A percentile compares a stretch with the other conserved stretches of the same genome.
Evolutionary conservation across 2,113 vertebrate genomes (phyloP).

Genomic region (Toxotes chatareus): DNA sequence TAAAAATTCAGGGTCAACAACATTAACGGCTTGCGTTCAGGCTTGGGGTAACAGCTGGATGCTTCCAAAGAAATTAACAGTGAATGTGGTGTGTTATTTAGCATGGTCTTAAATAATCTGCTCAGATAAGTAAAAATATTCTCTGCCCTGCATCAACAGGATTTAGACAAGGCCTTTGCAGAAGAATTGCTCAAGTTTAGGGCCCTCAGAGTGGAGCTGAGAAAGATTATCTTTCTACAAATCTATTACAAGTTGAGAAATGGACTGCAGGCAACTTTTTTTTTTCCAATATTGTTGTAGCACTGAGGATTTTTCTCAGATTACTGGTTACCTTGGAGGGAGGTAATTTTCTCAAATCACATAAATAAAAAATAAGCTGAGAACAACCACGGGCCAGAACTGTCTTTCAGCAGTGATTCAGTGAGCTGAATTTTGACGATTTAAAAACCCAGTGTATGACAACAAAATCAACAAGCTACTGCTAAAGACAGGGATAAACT

Average conservation of each 20-base stretch:
- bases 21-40: conserved; percentile 24
- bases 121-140: conserved; percentile 2
- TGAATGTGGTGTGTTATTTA: conserved; percentile 18
- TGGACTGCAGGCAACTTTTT: conserved; percentile 4
- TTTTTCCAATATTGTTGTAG: neutral
- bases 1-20: conserved; percentile 3
- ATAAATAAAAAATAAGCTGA: conserved; percentile 9
- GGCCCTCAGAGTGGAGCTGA: neutral
- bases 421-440: conserved; percentile 3
- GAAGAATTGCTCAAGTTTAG: neutral
- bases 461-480: neutral
- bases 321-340: conserved; percentile 17
- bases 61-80: conserved; percentile 17
- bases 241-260: conserved; percentile 28
- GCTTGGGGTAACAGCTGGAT: conserved; percentile 18
- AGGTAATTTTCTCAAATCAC: conserved; percentile 33
- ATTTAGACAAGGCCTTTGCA: conserved; percentile 20
- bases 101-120: conserved; percentile 18
- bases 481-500: neutral
- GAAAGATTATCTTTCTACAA: conserved; percentile 31
- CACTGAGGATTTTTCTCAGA: conserved; percentile 15
- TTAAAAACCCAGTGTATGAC: neutral
- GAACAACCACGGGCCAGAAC: neutral
- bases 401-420: conserved; percentile 6
- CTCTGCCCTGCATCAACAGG: neutral